These are phyloP conservation scores for Anarrhichthys ocellatus DNA, from an alignment of 2,113 vertebrate species.

Conservation along the genomic window DNA sequence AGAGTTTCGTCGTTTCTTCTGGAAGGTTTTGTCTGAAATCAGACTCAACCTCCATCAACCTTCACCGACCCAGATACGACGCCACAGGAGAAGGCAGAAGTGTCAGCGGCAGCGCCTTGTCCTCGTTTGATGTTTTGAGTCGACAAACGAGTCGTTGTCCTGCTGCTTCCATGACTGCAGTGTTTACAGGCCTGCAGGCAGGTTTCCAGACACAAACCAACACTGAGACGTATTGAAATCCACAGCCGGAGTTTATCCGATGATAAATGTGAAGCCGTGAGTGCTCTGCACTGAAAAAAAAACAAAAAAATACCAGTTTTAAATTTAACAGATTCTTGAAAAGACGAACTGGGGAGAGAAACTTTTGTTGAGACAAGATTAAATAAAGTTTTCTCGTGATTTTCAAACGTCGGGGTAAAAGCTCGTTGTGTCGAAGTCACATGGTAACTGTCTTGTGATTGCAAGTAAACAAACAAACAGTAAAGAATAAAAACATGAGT, in stretches of 20 bases:
- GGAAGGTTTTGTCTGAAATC: background rate
- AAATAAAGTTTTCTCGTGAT: slow-evolving; percentile 27
- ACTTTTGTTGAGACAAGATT: slow-evolving; percentile 43
- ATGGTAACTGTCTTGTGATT: slow-evolving; percentile 31
- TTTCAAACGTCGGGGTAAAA: slow-evolving; percentile 34
- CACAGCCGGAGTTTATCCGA: slow-evolving; percentile 23
- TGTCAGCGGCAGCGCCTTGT: slow-evolving; percentile 36
- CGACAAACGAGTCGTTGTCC: slow-evolving; percentile 52
- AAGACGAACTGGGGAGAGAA: slow-evolving; percentile 10
- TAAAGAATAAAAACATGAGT: background rate
- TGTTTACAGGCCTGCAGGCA: slow-evolving; percentile 41
- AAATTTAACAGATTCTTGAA: slow-evolving; percentile 12
- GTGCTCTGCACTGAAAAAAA: background rate
- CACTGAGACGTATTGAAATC: slow-evolving; percentile 32
- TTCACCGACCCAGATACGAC: slow-evolving; percentile 16
- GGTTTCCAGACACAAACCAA: slow-evolving; percentile 21
- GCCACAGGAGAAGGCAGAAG: slow-evolving; percentile 43
- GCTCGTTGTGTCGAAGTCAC: slow-evolving; percentile 38
- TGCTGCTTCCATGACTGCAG: slow-evolving; percentile 24
- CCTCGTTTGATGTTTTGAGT: slow-evolving; percentile 17
- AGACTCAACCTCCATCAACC: slow-evolving; percentile 11
- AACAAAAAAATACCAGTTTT: background rate
- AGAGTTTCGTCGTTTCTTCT: background rate
- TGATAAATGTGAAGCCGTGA: slow-evolving; percentile 2
- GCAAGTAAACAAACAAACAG: background rate